Percentiles rank a stretch among this genome's conserved stretches.
These are phyloP conservation scores for Panorpa germanica DNA, from an alignment of 2,888 invertebrate genomes.

Conservation along the genomic window DNA sequence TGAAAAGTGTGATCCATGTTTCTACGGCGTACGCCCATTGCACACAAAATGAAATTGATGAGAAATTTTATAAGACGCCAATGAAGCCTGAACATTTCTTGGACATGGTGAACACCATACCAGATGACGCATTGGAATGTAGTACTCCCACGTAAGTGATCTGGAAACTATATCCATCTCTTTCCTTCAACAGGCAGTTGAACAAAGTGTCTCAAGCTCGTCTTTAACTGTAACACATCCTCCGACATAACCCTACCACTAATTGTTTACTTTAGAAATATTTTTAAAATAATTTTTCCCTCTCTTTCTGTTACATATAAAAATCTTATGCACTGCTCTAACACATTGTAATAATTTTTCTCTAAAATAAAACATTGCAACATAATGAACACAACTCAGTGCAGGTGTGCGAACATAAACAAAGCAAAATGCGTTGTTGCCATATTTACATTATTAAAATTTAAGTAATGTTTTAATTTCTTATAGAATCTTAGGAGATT, in stretches of 20 bases:
- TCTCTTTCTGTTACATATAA: too few relatives aligned
- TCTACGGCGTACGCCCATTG: slow-evolving; percentile 54
- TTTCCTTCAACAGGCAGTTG: too few relatives aligned
- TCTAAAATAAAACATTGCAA: too few relatives aligned
- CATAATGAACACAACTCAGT: not conserved
- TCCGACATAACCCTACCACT: not conserved
- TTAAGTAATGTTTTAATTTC: not conserved
- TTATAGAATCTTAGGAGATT: slow-evolving; percentile 18
- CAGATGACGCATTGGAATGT: slow-evolving; percentile 19
- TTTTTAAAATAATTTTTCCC: not conserved
- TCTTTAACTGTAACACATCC: too few relatives aligned
- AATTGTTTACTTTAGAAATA: not conserved
- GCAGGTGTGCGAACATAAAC: too few relatives aligned
- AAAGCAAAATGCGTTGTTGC: too few relatives aligned
- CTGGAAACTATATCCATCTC: too few relatives aligned
- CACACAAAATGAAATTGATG: slow-evolving; percentile 20
- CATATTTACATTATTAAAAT: too few relatives aligned
- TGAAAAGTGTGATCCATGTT: slow-evolving; percentile 35
- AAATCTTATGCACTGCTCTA: too few relatives aligned
- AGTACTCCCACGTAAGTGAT: slow-evolving; percentile 17
- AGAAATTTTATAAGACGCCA: slow-evolving; percentile 22
- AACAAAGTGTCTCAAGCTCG: too few relatives aligned
- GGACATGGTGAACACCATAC: slow-evolving; percentile 18
- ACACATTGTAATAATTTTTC: too few relatives aligned
- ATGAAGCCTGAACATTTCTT: slow-evolving; percentile 20